Conservation (phyloP, 2,113 vertebrate species). For the Zosterops japonicus region DNA sequence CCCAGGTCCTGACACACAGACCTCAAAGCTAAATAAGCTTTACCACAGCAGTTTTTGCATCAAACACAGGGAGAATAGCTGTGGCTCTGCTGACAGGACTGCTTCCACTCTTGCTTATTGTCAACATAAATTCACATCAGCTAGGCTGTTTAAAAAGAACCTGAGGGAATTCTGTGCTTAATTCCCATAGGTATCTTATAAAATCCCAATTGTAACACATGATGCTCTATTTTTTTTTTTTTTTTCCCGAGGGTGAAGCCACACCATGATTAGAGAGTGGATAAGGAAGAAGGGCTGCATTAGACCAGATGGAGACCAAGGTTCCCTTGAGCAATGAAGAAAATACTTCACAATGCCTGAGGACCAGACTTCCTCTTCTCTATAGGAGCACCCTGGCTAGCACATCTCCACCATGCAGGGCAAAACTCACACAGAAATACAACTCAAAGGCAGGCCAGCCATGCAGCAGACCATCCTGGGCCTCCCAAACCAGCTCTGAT, state of each 20-base stretch:
- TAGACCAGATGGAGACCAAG: not conserved
- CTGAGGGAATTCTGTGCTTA: not conserved
- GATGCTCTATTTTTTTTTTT: not conserved
- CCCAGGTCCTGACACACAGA: not conserved
- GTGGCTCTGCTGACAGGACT: not conserved
- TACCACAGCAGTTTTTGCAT: not conserved
- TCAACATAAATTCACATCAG: slow-evolving; percentile 1
- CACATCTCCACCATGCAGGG: not conserved
- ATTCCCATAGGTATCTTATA: not conserved
- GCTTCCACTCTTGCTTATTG: not conserved
- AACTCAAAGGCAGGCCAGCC: not conserved
- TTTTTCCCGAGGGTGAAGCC: not conserved
- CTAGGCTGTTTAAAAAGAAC: not conserved
- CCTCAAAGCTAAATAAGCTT: not conserved
- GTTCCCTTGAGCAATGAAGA: not conserved
- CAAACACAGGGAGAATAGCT: not conserved
- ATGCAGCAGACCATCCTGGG: not conserved
- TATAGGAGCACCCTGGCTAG: not conserved
- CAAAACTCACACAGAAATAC: not conserved
- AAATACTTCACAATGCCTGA: not conserved
- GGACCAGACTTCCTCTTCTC: not conserved
- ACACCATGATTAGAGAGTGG: not conserved
- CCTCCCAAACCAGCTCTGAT: not conserved
- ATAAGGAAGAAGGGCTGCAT: not conserved
- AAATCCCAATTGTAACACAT: not conserved